Evolutionary conservation across 2,888 invertebrate species (phyloP).

Genomic region (Eutolmus rufibarbis): DNA sequence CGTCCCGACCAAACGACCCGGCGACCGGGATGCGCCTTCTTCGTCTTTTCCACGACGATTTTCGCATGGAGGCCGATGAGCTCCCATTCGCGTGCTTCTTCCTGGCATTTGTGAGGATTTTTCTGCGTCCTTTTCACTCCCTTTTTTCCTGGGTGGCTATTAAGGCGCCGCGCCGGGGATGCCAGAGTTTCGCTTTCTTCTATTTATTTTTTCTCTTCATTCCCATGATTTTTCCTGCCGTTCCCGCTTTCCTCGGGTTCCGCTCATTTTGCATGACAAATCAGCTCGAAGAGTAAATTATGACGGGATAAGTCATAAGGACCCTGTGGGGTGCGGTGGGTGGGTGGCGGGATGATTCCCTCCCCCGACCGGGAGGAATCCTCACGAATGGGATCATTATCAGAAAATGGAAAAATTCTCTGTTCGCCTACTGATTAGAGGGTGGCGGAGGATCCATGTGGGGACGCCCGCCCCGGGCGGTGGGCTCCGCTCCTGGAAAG

Average conservation of each 20-base stretch:
- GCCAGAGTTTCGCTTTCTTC: constrained; percentile 31
- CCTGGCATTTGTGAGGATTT: background rate
- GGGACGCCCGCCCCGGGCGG: constrained; percentile 20
- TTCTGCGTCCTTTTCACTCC: constrained; percentile 25
- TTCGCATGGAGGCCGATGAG: background rate
- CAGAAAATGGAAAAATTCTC: constrained; percentile 45
- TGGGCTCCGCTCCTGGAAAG: background rate
- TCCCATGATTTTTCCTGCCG: background rate
- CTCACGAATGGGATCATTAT: constrained; percentile 46
- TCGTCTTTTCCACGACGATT: background rate
- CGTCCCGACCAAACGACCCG: background rate
- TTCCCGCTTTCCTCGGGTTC: background rate
- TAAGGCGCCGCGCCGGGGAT: background rate
- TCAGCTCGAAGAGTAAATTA: constrained; percentile 46
- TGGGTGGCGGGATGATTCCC: background rate
- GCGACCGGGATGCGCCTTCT: background rate
- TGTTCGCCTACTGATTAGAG: constrained; percentile 40
- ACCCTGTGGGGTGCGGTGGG: background rate
- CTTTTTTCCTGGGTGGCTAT: background rate
- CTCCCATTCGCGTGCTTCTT: background rate
- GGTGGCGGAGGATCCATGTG: constrained; percentile 7
- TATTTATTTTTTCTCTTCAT: constrained; percentile 13
- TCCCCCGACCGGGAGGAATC: constrained; percentile 5
- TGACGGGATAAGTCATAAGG: constrained; percentile 46
- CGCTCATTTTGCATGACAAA: constrained; percentile 41